Evolutionary conservation across 2,888 invertebrate species (phyloP).

Genomic region (Entomobrya multifasciata): DNA sequence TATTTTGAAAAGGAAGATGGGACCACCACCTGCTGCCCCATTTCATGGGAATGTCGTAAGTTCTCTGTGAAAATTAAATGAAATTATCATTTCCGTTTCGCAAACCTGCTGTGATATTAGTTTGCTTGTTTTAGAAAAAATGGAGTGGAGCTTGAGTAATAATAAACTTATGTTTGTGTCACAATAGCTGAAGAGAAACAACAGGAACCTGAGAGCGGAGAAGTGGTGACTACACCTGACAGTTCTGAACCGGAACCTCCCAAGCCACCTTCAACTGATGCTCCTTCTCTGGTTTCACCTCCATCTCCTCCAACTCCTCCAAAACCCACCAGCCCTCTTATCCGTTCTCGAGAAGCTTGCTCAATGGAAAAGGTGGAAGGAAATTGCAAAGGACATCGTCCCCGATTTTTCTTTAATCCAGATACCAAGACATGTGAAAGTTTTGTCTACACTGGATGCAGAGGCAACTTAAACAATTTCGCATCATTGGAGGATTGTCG

Average conservation of each 20-base stretch:
- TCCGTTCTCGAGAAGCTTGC: constrained; percentile 55
- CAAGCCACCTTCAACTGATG: constrained; percentile 49
- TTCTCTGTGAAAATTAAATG: constrained; percentile 59
- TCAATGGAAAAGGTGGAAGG: constrained; percentile 67
- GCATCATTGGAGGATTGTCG: constrained; percentile 77
- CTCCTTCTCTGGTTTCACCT: neutral
- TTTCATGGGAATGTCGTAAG: constrained; percentile 79
- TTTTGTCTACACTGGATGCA: constrained; percentile 77
- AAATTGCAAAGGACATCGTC: constrained; percentile 74
- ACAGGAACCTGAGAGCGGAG: constrained; percentile 33
- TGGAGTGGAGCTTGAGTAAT: neutral
- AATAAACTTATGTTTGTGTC: neutral
- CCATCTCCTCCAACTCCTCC: constrained; percentile 38
- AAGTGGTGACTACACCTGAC: constrained; percentile 55
- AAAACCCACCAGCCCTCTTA: constrained; percentile 37
- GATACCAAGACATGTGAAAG: constrained; percentile 72
- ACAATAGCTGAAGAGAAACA: constrained; percentile 57
- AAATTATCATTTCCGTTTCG: constrained; percentile 43
- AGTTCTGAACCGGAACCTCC: constrained; percentile 51
- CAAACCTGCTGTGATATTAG: neutral
- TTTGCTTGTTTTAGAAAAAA: neutral
- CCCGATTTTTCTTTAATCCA: constrained; percentile 74
- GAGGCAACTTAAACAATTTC: constrained; percentile 80
- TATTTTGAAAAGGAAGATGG: constrained; percentile 75
- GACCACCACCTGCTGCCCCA: constrained; percentile 77